phyloP scores from a whole-genome alignment of 2,888 invertebrate species.

The Lapara coniferarum region DNA sequence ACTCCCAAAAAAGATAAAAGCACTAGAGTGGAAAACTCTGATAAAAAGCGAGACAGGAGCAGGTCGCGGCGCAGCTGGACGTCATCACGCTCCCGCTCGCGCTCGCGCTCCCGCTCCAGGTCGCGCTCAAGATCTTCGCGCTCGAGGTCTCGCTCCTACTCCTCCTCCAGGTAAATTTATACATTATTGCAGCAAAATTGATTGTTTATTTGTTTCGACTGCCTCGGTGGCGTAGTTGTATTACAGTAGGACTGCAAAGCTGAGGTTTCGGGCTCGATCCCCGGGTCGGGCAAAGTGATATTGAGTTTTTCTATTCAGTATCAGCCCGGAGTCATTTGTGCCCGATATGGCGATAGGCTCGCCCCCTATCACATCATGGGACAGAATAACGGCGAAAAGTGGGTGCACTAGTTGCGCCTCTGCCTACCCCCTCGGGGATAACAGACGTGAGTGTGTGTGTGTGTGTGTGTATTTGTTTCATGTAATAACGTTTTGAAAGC shows the following conservation, averaged over 20 bases:
- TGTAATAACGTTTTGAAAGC: background rate
- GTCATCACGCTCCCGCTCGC: conserved; percentile 64
- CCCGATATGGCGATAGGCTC: too few relatives aligned
- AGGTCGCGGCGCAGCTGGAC: conserved; percentile 59
- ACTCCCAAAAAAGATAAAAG: conserved; percentile 47
- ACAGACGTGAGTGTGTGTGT: too few relatives aligned
- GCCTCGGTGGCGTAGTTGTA: too few relatives aligned
- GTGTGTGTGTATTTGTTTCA: background rate
- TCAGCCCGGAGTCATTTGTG: too few relatives aligned
- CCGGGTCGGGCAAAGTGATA: too few relatives aligned
- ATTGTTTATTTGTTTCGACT: background rate
- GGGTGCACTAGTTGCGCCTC: too few relatives aligned
- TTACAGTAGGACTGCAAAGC: too few relatives aligned
- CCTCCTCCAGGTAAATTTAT: conserved; percentile 72
- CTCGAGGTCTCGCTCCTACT: conserved; percentile 76
- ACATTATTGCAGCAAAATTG: background rate
- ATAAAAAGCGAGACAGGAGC: conserved; percentile 53
- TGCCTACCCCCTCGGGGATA: too few relatives aligned
- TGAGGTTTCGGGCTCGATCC: too few relatives aligned
- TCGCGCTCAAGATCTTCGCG: conserved; percentile 55
- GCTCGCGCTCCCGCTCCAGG: conserved; percentile 48
- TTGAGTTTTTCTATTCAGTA: too few relatives aligned
- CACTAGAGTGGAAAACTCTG: conserved; percentile 53
- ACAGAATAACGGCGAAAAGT: too few relatives aligned
- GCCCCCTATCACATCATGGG: too few relatives aligned